Evolutionary conservation across 1,140 invertebrate species (phyloP), one percentile per base, ranked within the genome.

Genomic region (Xylocopa sonorina): DNA sequence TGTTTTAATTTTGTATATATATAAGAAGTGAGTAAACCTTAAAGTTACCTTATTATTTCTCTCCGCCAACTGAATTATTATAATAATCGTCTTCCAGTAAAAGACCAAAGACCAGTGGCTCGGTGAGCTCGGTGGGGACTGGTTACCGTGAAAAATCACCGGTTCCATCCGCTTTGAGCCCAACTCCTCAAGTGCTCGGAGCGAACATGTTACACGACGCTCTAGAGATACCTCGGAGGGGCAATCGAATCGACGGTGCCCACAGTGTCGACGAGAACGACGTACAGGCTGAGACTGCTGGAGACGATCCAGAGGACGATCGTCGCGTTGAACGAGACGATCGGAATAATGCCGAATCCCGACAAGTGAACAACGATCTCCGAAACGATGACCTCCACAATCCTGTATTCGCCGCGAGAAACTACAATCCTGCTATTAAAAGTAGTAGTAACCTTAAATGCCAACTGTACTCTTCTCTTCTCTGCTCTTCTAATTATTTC

Each of bases 1-100:
- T 14, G 93, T 95, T 66, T 93, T 97, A 12, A 94, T 96, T 27
- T 91, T 95, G 74, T 97, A 97, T 90, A 96, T 97, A 87, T 96
- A 96, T 87, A 96, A 96, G 91, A 94, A 95, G 96, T 96, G 91
- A 94, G 95, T 94, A 77, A 67, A 81, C 7, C 12, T 38, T 38
- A 4, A 10, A 14, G n/a, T n/a, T n/a, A n/a, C n/a, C n/a, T n/a
- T n/a, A n/a, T n/a, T n/a, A n/a, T n/a, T n/a, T n/a, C n/a, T n/a
- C n/a, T n/a, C n/a, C n/a, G n/a, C n/a, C n/a, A n/a, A n/a, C 53
- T 32, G 27, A 71, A 71, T 57, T 29, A 5, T 55, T 38, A 67
- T n/a, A 74, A 77, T n/a, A n/a, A n/a, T n/a, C 73, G 62, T 73
- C 62, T 87, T 87, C 4, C 80, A 94, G 94, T 38, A 94, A 94